Base-by-base conservation (phyloP, 2,113 vertebrate species). In the Typhlomys cinereus region DNA sequence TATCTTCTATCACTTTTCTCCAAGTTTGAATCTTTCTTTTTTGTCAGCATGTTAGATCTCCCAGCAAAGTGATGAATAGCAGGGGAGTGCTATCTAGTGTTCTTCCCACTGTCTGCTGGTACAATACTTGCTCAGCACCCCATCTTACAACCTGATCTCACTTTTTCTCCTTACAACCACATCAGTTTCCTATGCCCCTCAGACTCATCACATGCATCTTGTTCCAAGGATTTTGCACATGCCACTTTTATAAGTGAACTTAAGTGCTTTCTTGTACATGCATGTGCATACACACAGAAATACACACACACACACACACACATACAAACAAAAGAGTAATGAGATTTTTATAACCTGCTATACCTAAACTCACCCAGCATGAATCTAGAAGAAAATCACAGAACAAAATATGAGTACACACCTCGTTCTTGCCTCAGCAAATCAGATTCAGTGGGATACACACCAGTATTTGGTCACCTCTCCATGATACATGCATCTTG, bases 401-500 rank as follows among this genome's bases (percentile, higher is more conserved):
- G 23, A 59, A n/a, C 0, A 21, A 48, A 48, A 66, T 9, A 4
- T 36, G 27, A 0, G 14, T 7, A 61, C 52, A 25, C n/a, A 69
- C 31, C 44, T 46, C 17, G 1, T 57, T 41, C 67, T 59, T 21
- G 25, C 23, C 46, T 79, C 67, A 50, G 66, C 52, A 70, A 41
- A 46, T 54, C 13, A 76, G 34, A 25, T 25, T 71, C 29, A 4
- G 3, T 29, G 74, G 6, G 54, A 46, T 44, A 23, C 1, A 20
- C 0, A 44, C 29, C 23, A 46, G 52, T 41, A 18, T 25, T 69
- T 85, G 25, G 41, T 17, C 46, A 15, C 29, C 34, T 31, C 66
- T 44, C 7, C 0, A 0, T 41, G 2, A 4, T 9, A 9, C 0
- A 0, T 5, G 0, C 0, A 61, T 23, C 50, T 50, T 31, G 5